Evolutionary conservation across 92 coral and sea anemone species (phyloP).

Genomic region (Pocillopora meandrina): DNA sequence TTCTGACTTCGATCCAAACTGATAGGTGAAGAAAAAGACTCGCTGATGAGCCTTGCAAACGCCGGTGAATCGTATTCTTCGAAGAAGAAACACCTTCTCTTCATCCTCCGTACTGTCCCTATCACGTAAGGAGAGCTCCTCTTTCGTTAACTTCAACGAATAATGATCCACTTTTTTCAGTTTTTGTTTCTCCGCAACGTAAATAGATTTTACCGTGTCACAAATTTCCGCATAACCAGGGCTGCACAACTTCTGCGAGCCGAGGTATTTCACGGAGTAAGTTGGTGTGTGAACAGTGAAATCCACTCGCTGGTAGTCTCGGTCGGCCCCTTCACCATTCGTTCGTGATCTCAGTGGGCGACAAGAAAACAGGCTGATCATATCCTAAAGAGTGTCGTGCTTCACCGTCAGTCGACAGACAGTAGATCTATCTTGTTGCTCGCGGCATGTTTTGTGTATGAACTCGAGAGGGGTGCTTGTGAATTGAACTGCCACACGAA

Average conservation of each 20-base stretch:
- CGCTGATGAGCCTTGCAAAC: constrained; percentile 82
- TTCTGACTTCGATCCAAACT: constrained; percentile 90
- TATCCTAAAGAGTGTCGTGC: constrained; percentile 47
- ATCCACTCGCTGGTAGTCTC: constrained; percentile 80
- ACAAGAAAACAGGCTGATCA: constrained; percentile 82
- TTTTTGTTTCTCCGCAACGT: constrained; percentile 52
- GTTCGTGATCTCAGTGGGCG: constrained; percentile 67
- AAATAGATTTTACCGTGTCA: constrained; percentile 76
- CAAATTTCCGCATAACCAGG: constrained; percentile 95
- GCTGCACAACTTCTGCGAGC: constrained; percentile 75
- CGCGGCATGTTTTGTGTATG: constrained; percentile 38
- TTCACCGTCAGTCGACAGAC: constrained; percentile 18
- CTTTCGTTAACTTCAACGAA: constrained; percentile 77
- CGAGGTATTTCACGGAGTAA: constrained; percentile 90
- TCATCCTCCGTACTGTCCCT: constrained; percentile 82
- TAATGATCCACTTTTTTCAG: constrained; percentile 67
- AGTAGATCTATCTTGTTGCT: constrained; percentile 14
- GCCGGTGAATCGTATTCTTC: constrained; percentile 87
- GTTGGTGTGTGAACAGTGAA: constrained; percentile 77
- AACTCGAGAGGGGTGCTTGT: constrained; percentile 35
- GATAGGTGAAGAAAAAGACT: constrained; percentile 94
- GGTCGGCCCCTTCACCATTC: constrained; percentile 55
- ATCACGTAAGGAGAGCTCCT: constrained; percentile 83
- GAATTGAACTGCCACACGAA: constrained; percentile 14
- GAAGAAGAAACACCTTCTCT: constrained; percentile 70